A percentile compares a stretch with the other conserved stretches of the same genome.
Conservation (phyloP, 2,888 invertebrate species). For the Sarcophaga carnaria region DNA sequence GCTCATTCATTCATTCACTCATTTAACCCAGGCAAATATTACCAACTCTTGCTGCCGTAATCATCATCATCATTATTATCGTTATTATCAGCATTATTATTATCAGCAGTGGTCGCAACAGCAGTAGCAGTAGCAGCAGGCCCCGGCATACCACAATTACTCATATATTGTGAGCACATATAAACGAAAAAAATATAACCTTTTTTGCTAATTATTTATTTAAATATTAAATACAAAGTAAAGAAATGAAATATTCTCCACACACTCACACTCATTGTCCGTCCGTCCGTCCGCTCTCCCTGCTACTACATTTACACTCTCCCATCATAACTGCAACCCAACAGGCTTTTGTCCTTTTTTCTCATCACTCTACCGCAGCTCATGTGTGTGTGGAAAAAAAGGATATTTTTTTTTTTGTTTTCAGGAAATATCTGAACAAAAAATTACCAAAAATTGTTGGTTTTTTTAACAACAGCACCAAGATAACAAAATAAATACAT, state of each 20-base stretch:
- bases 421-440: background rate
- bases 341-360: background rate
- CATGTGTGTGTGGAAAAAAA: background rate
- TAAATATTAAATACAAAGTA: constrained; percentile 80
- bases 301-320: background rate
- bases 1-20: background rate
- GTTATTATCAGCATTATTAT: background rate
- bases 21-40: constrained; percentile 18
- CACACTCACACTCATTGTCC: constrained; percentile 27
- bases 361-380: background rate
- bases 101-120: background rate
- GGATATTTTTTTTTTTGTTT: background rate
- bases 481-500: background rate
- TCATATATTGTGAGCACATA: constrained; percentile 30
- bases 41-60: background rate
- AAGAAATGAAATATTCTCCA: constrained; percentile 58
- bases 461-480: no score
- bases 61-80: background rate
- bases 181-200: constrained; percentile 56
- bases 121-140: background rate
- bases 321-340: background rate
- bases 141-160: background rate
- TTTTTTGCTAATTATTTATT: constrained; percentile 81
- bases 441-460: background rate
- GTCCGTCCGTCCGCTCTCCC: background rate